Evolutionary conservation across 2,113 vertebrate species (phyloP).

Genomic region (Phaethon lepturus): DNA sequence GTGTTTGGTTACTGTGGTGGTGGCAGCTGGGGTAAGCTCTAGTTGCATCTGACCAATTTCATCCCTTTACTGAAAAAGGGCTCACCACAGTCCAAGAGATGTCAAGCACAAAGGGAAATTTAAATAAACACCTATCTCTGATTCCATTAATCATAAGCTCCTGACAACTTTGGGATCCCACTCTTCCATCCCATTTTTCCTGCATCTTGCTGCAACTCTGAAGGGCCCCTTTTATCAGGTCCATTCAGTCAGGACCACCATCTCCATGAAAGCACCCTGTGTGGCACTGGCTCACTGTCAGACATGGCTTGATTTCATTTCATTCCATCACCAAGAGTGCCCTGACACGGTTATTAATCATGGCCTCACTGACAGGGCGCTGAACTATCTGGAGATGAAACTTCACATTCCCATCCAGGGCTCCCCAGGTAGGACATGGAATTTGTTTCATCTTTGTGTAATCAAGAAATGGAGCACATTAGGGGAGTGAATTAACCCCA

Average conservation of each 20-base stretch:
- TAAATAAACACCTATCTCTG: background rate
- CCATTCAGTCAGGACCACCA: background rate
- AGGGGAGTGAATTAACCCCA: constrained; percentile 33
- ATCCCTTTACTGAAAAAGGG: background rate
- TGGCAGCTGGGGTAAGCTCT: background rate
- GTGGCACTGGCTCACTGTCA: background rate
- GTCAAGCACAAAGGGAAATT: background rate
- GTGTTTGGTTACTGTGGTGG: background rate
- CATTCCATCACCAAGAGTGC: background rate
- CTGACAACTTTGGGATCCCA: background rate
- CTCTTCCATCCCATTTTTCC: background rate
- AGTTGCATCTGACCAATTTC: background rate
- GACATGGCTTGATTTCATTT: background rate
- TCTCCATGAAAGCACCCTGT: background rate
- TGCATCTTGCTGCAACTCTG: background rate
- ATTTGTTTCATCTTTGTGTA: constrained; percentile 61
- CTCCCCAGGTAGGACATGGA: background rate
- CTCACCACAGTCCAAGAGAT: background rate
- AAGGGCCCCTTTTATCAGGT: background rate
- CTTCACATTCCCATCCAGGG: background rate
- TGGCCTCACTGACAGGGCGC: background rate
- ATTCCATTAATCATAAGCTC: background rate
- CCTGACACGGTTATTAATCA: constrained; percentile 47
- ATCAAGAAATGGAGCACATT: constrained; percentile 19
- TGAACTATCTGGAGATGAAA: constrained; percentile 36